Evolutionary conservation across 2,797 vertebrate genomes (phyloP).

Genomic region (Allochrocebus solatus): DNA sequence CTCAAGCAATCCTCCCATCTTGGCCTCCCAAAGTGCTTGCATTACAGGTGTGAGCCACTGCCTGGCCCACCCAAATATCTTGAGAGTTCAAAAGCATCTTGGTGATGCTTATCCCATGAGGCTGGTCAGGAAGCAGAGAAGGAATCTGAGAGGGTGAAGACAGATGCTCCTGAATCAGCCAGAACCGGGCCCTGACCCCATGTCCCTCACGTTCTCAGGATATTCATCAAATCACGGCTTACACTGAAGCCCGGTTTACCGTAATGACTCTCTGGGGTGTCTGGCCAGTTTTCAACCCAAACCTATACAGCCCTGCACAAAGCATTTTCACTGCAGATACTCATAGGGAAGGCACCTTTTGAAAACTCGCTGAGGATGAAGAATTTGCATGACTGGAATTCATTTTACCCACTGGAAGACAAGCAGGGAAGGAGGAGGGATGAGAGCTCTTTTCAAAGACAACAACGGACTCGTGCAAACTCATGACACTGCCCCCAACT

Average conservation of each 20-base stretch:
- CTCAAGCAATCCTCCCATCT: not conserved
- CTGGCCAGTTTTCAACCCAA: not conserved
- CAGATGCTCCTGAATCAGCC: not conserved
- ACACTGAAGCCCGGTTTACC: not conserved
- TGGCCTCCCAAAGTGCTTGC: not conserved
- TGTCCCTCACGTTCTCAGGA: not conserved
- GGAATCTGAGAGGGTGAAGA: not conserved
- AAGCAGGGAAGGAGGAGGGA: not conserved
- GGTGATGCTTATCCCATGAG: not conserved
- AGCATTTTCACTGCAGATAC: not conserved
- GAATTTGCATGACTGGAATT: not conserved
- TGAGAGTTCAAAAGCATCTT: not conserved
- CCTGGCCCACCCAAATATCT: no score
- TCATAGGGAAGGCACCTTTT: not conserved
- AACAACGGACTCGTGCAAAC: not conserved
- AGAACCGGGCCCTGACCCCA: fast-evolving
- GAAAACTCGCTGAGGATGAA: not conserved
- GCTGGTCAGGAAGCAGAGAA: not conserved
- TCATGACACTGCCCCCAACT: not conserved
- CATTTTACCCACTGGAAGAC: not conserved
- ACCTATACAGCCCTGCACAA: not conserved
- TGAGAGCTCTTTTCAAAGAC: not conserved
- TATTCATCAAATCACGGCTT: not conserved
- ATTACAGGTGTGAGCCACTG: not conserved
- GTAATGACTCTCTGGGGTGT: not conserved